A percentile compares a stretch with the other conserved stretches of the same genome.
Evolutionary conservation across 2,888 invertebrate genomes (phyloP).

Genomic region (Tigriopus californicus): DNA sequence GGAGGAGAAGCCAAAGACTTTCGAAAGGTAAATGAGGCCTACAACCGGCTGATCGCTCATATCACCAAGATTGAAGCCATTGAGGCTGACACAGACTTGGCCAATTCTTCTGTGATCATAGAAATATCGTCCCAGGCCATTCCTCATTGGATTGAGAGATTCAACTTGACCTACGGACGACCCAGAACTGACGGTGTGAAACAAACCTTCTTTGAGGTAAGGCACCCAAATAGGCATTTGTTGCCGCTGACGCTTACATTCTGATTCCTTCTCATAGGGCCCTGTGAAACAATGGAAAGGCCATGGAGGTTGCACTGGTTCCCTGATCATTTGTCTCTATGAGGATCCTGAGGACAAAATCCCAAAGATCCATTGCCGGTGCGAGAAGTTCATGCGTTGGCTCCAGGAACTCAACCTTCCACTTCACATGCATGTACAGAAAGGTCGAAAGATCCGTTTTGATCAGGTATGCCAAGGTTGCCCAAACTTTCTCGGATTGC

Average conservation of each 20-base stretch:
- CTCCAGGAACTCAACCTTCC: constrained; percentile 5
- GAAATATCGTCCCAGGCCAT: constrained; percentile 5
- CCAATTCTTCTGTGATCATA: constrained; percentile 8
- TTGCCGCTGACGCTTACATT: not conserved
- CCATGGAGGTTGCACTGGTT: not conserved
- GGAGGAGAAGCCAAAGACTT: constrained; percentile 13
- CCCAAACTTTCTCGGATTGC: not conserved
- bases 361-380: constrained; percentile 7
- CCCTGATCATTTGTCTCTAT: constrained; percentile 5
- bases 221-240: no score
- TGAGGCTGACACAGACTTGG: not conserved
- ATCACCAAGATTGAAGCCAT: constrained; percentile 9
- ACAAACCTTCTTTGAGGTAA: constrained; percentile 6
- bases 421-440: constrained; percentile 11
- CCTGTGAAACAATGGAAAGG: constrained; percentile 8
- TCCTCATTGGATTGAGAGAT: constrained; percentile 12
- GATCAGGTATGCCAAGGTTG: not conserved
- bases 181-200: constrained; percentile 1
- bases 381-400: constrained; percentile 13
- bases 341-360: constrained; percentile 12
- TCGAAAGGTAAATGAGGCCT: constrained; percentile 13
- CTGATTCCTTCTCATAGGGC: not conserved
- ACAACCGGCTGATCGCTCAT: constrained; percentile 8
- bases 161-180: not conserved
- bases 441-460: constrained; percentile 1